These are phyloP conservation scores for Pandion haliaetus DNA, from an alignment of 2,113 vertebrate species.

Conservation along the genomic window DNA sequence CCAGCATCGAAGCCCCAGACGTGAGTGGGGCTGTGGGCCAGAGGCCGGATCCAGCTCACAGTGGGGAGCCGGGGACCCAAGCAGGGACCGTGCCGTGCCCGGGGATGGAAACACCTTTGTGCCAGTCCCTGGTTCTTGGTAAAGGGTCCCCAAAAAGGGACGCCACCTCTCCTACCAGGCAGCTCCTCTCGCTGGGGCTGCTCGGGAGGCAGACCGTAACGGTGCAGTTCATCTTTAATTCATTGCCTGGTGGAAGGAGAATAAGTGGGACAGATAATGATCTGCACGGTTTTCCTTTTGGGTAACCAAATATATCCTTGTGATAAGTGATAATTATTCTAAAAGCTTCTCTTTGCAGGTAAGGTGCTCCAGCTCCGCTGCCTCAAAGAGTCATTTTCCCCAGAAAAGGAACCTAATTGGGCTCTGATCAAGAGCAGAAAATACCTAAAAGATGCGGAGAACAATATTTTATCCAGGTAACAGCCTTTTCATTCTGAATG, in stretches of 20 bases:
- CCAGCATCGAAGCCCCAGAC: background rate
- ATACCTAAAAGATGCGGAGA: background rate
- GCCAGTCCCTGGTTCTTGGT: background rate
- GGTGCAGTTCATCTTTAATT: background rate
- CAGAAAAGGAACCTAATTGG: background rate
- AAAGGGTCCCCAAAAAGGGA: background rate
- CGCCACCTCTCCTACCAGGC: too few species aligned
- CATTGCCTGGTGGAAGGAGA: background rate
- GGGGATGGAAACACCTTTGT: background rate
- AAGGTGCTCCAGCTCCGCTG: rapidly evolving
- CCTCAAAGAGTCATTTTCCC: background rate
- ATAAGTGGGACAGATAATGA: background rate
- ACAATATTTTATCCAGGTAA: background rate
- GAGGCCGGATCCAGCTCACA: rapidly evolving
- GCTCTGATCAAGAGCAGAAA: background rate
- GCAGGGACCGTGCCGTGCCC: rapidly evolving
- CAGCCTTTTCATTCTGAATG: background rate
- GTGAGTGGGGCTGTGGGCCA: background rate
- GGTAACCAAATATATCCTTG: background rate
- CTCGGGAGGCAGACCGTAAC: background rate
- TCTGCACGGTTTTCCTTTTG: background rate
- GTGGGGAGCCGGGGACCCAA: rapidly evolving
- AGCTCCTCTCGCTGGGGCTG: background rate
- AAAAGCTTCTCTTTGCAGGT: background rate
- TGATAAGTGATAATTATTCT: background rate